Evolutionary conservation across 2,113 vertebrate species (phyloP).

Genomic region (Noturus placidus): DNA sequence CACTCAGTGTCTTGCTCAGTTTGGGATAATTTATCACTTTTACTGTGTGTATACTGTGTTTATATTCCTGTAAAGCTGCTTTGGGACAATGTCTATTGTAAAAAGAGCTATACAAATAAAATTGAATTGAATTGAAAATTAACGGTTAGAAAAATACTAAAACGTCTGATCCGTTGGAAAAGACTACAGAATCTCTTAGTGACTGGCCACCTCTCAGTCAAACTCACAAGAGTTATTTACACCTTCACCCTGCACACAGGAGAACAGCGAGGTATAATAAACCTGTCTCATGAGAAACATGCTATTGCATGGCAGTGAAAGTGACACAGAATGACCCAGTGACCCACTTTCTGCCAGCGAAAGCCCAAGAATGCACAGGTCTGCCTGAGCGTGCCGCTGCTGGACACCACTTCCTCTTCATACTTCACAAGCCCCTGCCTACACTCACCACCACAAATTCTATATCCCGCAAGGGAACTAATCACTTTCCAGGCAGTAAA

Average conservation of each 20-base stretch:
- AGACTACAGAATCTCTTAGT: neutral
- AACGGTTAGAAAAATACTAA: neutral
- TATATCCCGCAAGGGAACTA: neutral
- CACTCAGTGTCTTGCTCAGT: too few relatives aligned
- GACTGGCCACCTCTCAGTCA: neutral
- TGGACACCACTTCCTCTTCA: slow-evolving; percentile 22
- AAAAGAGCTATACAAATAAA: too few relatives aligned
- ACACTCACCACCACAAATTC: neutral
- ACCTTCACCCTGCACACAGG: neutral
- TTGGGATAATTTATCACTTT: too few relatives aligned
- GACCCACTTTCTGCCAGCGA: slow-evolving; percentile 52
- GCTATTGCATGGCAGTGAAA: neutral
- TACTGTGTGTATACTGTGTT: too few relatives aligned
- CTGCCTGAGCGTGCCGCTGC: slow-evolving; percentile 34
- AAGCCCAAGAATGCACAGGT: slow-evolving; percentile 5
- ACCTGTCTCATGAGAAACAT: neutral
- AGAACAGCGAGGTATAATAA: neutral
- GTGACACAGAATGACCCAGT: slow-evolving; percentile 51
- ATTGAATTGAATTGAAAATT: too few relatives aligned
- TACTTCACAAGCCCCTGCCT: slow-evolving; percentile 10
- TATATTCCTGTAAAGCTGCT: too few relatives aligned
- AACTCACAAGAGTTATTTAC: neutral
- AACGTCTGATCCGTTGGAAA: neutral
- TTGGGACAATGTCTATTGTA: too few relatives aligned
- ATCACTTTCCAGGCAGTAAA: neutral